Base-by-base conservation (phyloP, 2,888 invertebrate species). In the Tetrapedia diversipes region DNA sequence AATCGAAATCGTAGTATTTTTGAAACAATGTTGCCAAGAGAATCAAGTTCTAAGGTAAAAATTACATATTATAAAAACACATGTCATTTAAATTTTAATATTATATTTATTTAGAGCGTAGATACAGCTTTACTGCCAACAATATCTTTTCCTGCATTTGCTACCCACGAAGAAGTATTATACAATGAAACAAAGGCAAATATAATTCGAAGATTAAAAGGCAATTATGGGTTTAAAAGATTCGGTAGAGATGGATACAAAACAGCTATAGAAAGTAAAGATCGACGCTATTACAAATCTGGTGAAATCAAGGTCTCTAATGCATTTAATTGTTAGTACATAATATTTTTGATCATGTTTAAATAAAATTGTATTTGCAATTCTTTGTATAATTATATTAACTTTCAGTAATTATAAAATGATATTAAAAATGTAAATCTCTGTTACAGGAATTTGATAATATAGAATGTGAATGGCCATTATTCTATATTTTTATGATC, bases 1-100 rank as follows among this genome's bases (percentile, higher is more conserved):
- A 99, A 99, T 92, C 94, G 99, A 67, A 99, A 99, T 92, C 94
- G 99, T 86, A 99, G 98, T 91, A 99, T 99, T 86, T 99, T 99
- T 92, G 99, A 99, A 93, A 98, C 99, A 0, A 95, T 99, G 94
- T 93, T 99, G 45, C 99, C 99, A 0, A 94, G 99, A 85, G 99
- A 99, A 93, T 99, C 99, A 0, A 98, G 98, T 91, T 99, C 99
- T 0, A 99, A 99, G 94, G 98, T 98, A 93, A 47, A 45, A 1
- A n/a, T 2, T 4, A 34, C 16, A 6, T 32, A 39, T 68, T 22
- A n/a, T 16, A 3, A 11, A 61, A n/a, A 2, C 47, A 69, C 7
- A 10, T 59, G 11, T 43, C 4, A 2, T 43, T 60, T 41, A 32
- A 37, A 32, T 67, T 63, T 39, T 39, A 34, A 41, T 49, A 56